Percentiles rank a stretch among this genome's conserved stretches.
Evolutionary conservation across 64 coral and sea anemone genomes (phyloP).

Genomic region (Montipora cactus): DNA sequence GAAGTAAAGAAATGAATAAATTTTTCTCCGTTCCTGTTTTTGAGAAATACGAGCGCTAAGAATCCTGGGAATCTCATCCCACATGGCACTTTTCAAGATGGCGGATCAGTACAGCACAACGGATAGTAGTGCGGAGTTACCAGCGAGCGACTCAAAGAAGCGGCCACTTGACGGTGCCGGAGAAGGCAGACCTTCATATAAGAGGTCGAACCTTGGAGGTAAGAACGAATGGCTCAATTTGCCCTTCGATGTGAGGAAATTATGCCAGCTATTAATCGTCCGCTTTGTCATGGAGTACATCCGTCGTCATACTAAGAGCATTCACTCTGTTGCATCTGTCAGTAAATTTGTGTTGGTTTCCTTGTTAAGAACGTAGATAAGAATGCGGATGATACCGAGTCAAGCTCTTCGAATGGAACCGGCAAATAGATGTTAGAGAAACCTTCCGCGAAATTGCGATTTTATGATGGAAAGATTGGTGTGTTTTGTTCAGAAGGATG

Average conservation of each 20-base stretch:
- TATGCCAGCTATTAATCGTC: neutral
- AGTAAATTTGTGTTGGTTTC: neutral
- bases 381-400: neutral
- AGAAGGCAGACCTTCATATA: constrained; percentile 38
- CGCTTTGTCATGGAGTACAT: neutral
- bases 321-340: constrained; percentile 31
- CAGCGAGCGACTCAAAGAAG: constrained; percentile 38
- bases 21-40: neutral
- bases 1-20: no score
- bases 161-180: constrained; percentile 25
- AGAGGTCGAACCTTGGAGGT: constrained; percentile 63
- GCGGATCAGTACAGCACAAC: constrained; percentile 39
- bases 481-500: neutral
- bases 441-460: neutral
- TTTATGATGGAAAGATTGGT: constrained; percentile 24
- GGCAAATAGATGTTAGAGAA: neutral
- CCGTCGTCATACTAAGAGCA: constrained; percentile 2
- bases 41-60: constrained; percentile 18
- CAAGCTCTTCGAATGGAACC: neutral
- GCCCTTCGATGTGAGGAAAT: neutral
- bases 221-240: neutral
- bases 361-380: neutral
- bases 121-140: constrained; percentile 5
- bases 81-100: constrained; percentile 63
- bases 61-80: constrained; percentile 20